Conservation (phyloP, 2,888 invertebrate species). For the Ferrisia virgata region DNA sequence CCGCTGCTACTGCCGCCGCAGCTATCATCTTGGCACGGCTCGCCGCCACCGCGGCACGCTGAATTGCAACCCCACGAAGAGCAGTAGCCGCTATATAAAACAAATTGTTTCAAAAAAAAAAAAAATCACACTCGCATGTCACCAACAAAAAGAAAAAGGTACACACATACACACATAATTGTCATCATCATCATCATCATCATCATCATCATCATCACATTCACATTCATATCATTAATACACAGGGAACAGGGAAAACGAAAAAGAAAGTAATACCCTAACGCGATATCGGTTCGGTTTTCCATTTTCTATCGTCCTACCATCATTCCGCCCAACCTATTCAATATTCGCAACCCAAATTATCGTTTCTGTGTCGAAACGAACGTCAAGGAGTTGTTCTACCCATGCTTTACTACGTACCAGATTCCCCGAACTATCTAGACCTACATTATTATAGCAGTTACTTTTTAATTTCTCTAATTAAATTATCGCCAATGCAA, state of each 20-base stretch:
- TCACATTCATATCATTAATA: too few species aligned
- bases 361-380: neutral
- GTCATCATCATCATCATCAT: neutral
- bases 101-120: conserved; percentile 49
- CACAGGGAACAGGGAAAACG: too few species aligned
- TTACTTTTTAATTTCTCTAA: neutral
- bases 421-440: neutral
- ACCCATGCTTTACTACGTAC: neutral
- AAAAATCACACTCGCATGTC: conserved; percentile 38
- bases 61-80: conserved; percentile 78
- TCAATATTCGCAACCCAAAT: neutral
- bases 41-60: conserved; percentile 57
- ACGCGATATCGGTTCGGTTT: too few species aligned
- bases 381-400: neutral
- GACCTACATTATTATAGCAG: neutral
- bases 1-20: conserved; percentile 55
- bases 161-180: neutral
- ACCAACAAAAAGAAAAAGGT: conserved; percentile 32
- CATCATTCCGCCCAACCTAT: neutral
- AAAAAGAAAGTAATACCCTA: neutral
- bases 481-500: neutral
- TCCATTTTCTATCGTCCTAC: neutral
- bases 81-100: conserved; percentile 65
- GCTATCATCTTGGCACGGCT: conserved; percentile 44
- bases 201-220: too few species aligned